A percentile compares a stretch with the other conserved stretches of the same genome.
Conservation (phyloP, 2,113 vertebrate genomes). For the Ptilorrhoa leucosticta region DNA sequence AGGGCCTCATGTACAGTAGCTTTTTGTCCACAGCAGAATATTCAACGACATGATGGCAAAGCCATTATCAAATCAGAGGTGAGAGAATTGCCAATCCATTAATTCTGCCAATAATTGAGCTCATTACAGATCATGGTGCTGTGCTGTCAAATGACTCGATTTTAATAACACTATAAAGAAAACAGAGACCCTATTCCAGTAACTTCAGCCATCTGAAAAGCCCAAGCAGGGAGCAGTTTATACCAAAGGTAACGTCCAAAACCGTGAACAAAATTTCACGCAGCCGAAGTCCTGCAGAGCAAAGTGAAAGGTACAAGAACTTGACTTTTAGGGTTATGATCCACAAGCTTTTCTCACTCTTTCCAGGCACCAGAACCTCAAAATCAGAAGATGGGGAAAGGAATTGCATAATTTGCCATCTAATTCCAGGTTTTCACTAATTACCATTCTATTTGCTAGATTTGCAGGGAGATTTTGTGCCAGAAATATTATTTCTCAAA, state of each 20-base stretch:
- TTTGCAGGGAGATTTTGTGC: background rate
- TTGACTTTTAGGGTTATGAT: background rate
- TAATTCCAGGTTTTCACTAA: background rate
- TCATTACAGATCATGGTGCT: background rate
- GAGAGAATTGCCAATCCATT: background rate
- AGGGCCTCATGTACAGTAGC: background rate
- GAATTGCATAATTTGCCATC: background rate
- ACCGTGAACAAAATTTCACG: background rate
- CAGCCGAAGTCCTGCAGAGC: background rate
- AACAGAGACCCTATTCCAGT: background rate
- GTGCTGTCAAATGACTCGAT: background rate
- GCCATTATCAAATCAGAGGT: background rate
- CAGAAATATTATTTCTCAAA: background rate
- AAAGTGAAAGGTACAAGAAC: background rate
- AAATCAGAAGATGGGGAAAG: background rate
- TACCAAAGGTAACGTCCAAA: background rate
- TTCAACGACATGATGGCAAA: background rate
- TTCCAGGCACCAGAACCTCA: background rate
- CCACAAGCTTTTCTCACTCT: background rate
- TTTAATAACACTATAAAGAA: background rate
- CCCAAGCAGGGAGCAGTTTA: background rate
- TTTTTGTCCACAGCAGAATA: background rate
- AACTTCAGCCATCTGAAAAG: background rate
- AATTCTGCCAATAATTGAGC: background rate
- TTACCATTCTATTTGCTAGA: background rate